These are phyloP conservation scores for Silurus asotus DNA, from an alignment of 2,113 vertebrate genomes.

Conservation along the genomic window DNA sequence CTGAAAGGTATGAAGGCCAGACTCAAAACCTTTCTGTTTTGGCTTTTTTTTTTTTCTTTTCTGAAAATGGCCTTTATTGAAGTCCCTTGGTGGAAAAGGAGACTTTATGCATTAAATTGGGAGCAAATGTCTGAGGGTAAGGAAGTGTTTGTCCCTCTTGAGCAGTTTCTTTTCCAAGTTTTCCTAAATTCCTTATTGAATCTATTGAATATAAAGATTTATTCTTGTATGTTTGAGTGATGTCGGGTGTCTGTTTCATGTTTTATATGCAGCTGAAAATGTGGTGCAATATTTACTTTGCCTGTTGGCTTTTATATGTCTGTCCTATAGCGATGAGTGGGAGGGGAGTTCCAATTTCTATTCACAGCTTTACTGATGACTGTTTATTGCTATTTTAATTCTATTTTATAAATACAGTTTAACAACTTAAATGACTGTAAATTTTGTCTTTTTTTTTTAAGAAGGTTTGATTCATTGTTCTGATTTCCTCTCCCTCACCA, in stretches of 20 bases:
- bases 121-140: conserved; percentile 54
- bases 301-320: conserved; percentile 60
- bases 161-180: conserved; percentile 58
- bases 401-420: conserved; percentile 61
- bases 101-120: conserved; percentile 56
- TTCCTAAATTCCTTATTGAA: conserved; percentile 62
- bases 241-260: conserved; percentile 49
- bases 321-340: conserved; percentile 52
- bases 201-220: conserved; percentile 66
- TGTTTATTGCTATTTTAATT: conserved; percentile 58
- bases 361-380: conserved; percentile 58
- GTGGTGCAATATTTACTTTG: conserved; percentile 77
- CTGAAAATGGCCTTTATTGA: conserved; percentile 44
- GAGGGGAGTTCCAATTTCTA: conserved; percentile 47
- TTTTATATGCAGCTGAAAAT: conserved; percentile 70
- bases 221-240: conserved; percentile 67
- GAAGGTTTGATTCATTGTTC: conserved; percentile 34
- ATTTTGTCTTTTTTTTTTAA: conserved; percentile 53
- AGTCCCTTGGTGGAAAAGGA: conserved; percentile 26
- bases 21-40: conserved; percentile 46
- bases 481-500: conserved; percentile 52
- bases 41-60: background rate
- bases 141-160: conserved; percentile 53
- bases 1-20: conserved; percentile 32
- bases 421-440: conserved; percentile 47